Conservation (phyloP, 2,888 invertebrate species). For the Bruchidius siliquastri region DNA sequence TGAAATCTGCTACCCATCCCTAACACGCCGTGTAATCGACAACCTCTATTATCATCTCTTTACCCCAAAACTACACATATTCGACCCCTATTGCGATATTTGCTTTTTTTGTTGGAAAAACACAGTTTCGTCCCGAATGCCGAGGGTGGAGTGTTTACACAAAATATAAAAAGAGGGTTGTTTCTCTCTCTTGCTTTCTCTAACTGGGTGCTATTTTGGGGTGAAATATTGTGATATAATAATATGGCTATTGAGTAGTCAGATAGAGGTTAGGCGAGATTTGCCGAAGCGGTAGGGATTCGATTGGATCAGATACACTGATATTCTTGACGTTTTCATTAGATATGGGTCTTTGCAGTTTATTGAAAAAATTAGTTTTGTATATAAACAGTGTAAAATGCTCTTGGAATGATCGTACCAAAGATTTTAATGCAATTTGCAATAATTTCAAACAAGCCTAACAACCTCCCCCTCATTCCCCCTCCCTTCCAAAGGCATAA, state of each 20-base stretch:
- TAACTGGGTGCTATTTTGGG: constrained; percentile 24
- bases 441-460: too few species aligned
- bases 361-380: too few species aligned
- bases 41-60: constrained; percentile 39
- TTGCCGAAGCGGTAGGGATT: not conserved
- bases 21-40: constrained; percentile 33
- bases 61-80: constrained; percentile 38
- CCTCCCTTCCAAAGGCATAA: too few species aligned
- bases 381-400: too few species aligned
- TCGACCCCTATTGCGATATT: constrained; percentile 20
- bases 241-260: constrained; percentile 31
- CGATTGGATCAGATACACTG: not conserved
- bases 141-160: constrained; percentile 44
- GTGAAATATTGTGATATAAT: constrained; percentile 28
- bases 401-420: too few species aligned
- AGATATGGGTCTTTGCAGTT: too few species aligned
- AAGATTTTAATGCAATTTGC: too few species aligned
- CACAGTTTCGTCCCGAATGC: constrained; percentile 39
- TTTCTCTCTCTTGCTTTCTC: constrained; percentile 15
- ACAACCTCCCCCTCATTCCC: too few species aligned
- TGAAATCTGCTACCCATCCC: not conserved
- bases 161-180: constrained; percentile 39
- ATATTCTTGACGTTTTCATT: not conserved
- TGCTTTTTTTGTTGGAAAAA: constrained; percentile 36
- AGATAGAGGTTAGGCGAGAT: not conserved